phyloP scores from a whole-genome alignment of 2,797 vertebrate genomes.

The Carduelis carduelis region DNA sequence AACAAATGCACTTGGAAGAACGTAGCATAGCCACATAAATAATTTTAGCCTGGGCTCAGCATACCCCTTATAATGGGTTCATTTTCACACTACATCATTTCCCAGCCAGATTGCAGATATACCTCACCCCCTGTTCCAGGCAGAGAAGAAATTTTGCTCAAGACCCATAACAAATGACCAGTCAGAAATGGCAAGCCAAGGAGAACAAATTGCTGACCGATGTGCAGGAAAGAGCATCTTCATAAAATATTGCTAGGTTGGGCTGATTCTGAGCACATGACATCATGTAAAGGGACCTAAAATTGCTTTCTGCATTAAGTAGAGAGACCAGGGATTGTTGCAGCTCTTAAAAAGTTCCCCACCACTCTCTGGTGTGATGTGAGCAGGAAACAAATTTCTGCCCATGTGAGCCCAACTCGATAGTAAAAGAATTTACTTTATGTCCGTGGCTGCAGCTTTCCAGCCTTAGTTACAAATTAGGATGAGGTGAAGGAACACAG shows the following conservation, averaged over 20 bases:
- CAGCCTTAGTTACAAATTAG: background rate
- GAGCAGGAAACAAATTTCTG: background rate
- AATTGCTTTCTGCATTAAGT: constrained; percentile 12
- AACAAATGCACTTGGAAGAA: background rate
- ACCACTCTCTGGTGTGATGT: background rate
- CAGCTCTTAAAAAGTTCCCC: background rate
- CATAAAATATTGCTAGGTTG: background rate
- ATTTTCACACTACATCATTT: constrained; percentile 6
- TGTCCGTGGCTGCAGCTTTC: background rate
- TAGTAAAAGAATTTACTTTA: background rate
- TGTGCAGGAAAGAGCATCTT: background rate
- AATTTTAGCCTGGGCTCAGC: constrained; percentile 14
- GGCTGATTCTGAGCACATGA: background rate
- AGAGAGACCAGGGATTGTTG: background rate
- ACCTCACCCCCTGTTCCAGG: background rate
- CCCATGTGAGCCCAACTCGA: fast-evolving
- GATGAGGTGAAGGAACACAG: background rate
- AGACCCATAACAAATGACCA: background rate
- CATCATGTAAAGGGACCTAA: background rate
- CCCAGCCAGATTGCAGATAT: background rate
- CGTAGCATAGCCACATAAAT: background rate
- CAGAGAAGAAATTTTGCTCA: constrained; percentile 6
- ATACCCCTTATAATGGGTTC: background rate
- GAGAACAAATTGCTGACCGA: background rate
- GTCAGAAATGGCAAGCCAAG: background rate